phyloP scores from a whole-genome alignment of 2,888 invertebrate species.

The Heliconius ethilla region DNA sequence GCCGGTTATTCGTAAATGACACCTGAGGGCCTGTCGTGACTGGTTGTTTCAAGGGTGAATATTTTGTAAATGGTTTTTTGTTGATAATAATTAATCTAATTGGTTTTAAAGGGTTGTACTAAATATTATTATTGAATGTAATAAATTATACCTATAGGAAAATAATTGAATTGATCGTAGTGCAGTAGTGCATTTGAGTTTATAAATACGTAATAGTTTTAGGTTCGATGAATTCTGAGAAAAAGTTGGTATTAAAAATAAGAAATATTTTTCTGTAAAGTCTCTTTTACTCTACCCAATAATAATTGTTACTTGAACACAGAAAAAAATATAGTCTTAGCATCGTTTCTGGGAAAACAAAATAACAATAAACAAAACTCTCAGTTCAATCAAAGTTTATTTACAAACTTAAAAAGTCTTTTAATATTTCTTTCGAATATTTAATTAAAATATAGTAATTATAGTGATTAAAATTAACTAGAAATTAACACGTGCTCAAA shows the following conservation, averaged over 20 bases:
- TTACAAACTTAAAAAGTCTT: neutral
- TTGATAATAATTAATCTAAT: constrained; percentile 9
- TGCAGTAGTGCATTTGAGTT: neutral
- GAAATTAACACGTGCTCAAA: constrained; percentile 66
- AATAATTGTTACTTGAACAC: neutral
- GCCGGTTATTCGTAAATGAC: constrained; percentile 35
- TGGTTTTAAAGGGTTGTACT: neutral
- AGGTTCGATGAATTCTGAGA: neutral
- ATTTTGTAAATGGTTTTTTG: constrained; percentile 9
- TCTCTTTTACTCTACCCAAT: no score
- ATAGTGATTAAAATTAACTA: constrained; percentile 64
- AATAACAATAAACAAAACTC: neutral
- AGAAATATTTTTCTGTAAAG: no score
- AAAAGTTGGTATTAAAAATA: no score
- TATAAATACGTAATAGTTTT: neutral
- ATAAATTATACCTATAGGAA: neutral
- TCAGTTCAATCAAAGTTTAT: neutral
- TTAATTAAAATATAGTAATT: constrained; percentile 26
- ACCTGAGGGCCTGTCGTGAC: constrained; percentile 40
- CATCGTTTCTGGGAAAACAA: neutral
- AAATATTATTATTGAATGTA: neutral
- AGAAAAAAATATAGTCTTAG: neutral
- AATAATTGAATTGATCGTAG: neutral
- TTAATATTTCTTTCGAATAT: neutral
- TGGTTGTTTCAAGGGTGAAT: constrained; percentile 3